phyloP scores from a whole-genome alignment of 2,797 vertebrate genomes.

The Anomalospiza imberbis region DNA sequence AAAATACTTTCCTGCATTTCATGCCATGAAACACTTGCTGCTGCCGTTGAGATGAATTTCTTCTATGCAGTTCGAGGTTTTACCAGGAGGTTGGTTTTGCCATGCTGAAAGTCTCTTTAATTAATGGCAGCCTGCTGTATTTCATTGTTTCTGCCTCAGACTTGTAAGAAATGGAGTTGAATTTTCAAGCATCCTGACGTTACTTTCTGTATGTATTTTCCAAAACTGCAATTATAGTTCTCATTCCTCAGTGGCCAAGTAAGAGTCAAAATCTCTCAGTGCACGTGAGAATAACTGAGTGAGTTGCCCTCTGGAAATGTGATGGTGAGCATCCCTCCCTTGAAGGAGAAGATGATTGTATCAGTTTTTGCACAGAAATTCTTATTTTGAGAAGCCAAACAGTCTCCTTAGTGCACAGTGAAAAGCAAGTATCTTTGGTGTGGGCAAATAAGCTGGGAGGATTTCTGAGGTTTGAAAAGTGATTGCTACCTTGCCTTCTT shows the following conservation, averaged over 20 bases:
- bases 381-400: neutral
- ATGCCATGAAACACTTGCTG: neutral
- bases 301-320: neutral
- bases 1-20: neutral
- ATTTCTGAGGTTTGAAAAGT: neutral
- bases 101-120: slow-evolving; percentile 2
- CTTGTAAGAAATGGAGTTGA: neutral
- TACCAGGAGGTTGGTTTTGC: slow-evolving; percentile 22
- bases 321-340: neutral
- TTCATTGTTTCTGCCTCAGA: slow-evolving; percentile 5
- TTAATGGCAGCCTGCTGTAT: slow-evolving; percentile 23
- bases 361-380: neutral
- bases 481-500: neutral
- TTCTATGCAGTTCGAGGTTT: neutral
- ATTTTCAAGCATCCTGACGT: slow-evolving; percentile 13
- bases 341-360: neutral
- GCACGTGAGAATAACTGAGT: neutral
- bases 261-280: neutral
- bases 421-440: neutral
- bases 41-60: slow-evolving; percentile 8
- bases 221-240: neutral
- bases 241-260: neutral
- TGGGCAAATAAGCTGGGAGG: neutral
- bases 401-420: neutral
- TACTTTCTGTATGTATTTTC: neutral